Evolutionary conservation across 2,888 invertebrate species (phyloP).

Genomic region (Ecliptopera silaceata): DNA sequence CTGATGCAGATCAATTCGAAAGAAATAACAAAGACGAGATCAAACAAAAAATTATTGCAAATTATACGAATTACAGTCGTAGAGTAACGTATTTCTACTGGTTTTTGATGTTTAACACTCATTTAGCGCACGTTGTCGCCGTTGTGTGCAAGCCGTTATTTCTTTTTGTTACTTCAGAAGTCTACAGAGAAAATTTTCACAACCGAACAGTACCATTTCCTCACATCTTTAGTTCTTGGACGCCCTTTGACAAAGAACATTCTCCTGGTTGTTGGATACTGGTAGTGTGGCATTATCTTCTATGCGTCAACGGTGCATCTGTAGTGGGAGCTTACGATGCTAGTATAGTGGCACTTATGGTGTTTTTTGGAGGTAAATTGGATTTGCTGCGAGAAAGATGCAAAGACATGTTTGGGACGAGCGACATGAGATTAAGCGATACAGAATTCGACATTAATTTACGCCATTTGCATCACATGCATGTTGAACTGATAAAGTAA

Average conservation of each 20-base stretch:
- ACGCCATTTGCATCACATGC: constrained; percentile 54
- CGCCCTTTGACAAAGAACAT: constrained; percentile 65
- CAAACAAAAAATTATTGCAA: constrained; percentile 50
- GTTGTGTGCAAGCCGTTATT: constrained; percentile 55
- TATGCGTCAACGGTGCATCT: constrained; percentile 58
- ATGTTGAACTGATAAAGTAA: constrained; percentile 63
- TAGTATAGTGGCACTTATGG: constrained; percentile 59
- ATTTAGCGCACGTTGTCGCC: constrained; percentile 39
- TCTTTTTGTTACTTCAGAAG: constrained; percentile 51
- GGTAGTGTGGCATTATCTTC: constrained; percentile 53
- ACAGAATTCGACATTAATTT: constrained; percentile 44
- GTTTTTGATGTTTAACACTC: constrained; percentile 60
- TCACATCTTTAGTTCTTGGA: constrained; percentile 72
- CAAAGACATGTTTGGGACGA: constrained; percentile 52
- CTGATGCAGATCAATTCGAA: constrained; percentile 63
- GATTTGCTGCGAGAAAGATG: constrained; percentile 64
- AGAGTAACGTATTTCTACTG: constrained; percentile 64
- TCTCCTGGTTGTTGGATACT: constrained; percentile 66
- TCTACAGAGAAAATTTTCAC: constrained; percentile 49
- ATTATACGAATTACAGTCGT: constrained; percentile 65
- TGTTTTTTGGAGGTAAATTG: constrained; percentile 68
- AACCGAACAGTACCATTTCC: constrained; percentile 65
- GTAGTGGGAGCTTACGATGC: constrained; percentile 65
- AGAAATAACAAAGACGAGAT: constrained; percentile 46
- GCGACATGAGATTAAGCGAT: constrained; percentile 39